Base-by-base conservation (phyloP, 1,140 invertebrate species). In the Zelostemma sp. region DNA sequence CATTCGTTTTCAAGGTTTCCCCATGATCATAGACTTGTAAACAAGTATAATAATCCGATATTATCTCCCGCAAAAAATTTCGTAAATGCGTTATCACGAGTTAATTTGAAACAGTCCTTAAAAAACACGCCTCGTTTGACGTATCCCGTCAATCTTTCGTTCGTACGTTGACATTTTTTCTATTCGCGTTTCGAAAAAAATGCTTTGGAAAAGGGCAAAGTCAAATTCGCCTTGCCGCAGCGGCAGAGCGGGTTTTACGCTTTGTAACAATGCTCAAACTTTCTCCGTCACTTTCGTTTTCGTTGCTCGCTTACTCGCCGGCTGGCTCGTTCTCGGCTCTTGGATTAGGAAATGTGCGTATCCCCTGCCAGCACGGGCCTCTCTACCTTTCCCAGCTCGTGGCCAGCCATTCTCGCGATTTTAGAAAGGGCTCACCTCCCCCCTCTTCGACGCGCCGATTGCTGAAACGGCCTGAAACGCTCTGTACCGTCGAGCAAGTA, bases 221-320 rank as follows among this genome's bases (percentile, higher is more conserved):
- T 28, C 25, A 8, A 28, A 28, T 28, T 28, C 25, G 53, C 45
- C 12, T 21, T 25, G 46, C 15, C 43, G 25, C 48, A 38, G 62
- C 65, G 61, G 43, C 65, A 58, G 25, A 57, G 59, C 67, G 71
- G 71, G 72, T 79, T 76, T 79, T 76, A 78, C 73, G 75, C 80
- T 78, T 78, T 76, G 82, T 83, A 85, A 84, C 82, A 85, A 85
- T 85, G 71, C 77, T 77, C 69, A 78, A n/a, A 85, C 83, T 85
- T 85, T 84, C 82, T 83, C 83, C 80, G 77, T 83, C 79, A 84
- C 83, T 85, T 85, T 85, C 83, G 80, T 83, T 85, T 84, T 84
- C 80, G 81, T 83, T 83, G 74, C 74, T 79, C 75, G 75, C 72
- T 62, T 76, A 33, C 60, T 61, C 55, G 54, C 58, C 31, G 41